These are phyloP conservation scores for Salvator merianae DNA, from an alignment of 2,113 vertebrate genomes.

Conservation along the genomic window DNA sequence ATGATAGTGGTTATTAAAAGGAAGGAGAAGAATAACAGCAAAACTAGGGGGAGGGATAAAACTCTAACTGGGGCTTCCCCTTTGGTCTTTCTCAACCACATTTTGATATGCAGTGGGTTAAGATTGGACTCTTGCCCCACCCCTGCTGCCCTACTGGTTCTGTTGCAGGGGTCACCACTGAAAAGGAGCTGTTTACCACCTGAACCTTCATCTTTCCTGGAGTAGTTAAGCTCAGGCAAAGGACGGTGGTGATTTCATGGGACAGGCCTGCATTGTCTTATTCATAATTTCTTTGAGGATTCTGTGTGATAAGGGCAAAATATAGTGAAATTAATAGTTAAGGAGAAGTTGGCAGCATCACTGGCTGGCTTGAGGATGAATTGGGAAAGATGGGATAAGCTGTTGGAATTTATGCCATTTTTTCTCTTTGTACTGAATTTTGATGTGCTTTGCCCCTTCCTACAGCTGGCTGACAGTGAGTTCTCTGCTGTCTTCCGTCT, in stretches of 20 bases:
- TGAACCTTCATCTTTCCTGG: not conserved
- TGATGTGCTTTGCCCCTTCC: constrained; percentile 18
- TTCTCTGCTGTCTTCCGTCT: constrained; percentile 92
- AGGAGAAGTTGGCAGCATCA: not conserved
- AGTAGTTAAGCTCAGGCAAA: not conserved
- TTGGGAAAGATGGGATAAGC: not conserved
- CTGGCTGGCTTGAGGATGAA: not conserved
- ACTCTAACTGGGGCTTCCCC: too few species aligned
- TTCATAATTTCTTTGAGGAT: not conserved
- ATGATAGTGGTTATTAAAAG: not conserved
- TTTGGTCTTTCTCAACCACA: too few species aligned
- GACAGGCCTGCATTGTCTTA: not conserved
- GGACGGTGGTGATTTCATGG: not conserved
- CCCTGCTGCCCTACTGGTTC: too few species aligned
- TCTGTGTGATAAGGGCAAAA: not conserved
- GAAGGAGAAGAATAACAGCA: not conserved
- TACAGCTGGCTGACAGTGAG: constrained; percentile 89
- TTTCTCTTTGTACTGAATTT: not conserved
- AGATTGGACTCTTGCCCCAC: too few species aligned
- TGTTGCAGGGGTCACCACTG: too few species aligned
- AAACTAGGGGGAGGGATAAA: too few species aligned
- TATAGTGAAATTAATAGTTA: not conserved
- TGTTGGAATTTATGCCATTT: not conserved
- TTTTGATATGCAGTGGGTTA: too few species aligned
- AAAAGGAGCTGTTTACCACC: not conserved